Percentiles rank a stretch among this genome's conserved stretches.
Evolutionary conservation across 2,113 vertebrate species (phyloP).

Genomic region (Cygnus atratus): DNA sequence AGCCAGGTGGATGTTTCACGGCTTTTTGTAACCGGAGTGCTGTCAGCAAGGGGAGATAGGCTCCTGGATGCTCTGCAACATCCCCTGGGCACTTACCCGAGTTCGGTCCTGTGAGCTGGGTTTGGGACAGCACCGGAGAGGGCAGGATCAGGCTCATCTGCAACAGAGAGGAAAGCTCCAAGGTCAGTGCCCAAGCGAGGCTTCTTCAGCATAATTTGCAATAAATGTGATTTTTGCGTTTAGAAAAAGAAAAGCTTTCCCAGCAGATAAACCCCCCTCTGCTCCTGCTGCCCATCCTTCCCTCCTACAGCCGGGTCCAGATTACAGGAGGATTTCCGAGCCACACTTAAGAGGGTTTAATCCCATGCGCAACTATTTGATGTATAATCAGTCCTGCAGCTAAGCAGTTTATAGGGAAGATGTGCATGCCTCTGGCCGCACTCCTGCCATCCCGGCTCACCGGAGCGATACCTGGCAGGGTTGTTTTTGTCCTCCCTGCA

Average conservation of each 20-base stretch:
- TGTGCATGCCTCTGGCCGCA: neutral
- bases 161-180: conserved; percentile 69
- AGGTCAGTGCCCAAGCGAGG: neutral
- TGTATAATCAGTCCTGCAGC: neutral
- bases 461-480: neutral
- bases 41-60: neutral
- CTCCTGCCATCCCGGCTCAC: neutral
- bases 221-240: neutral
- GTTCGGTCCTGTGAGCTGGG: conserved; percentile 65
- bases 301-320: neutral
- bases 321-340: conserved; percentile 29
- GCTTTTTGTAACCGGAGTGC: neutral
- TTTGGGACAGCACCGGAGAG: conserved; percentile 68
- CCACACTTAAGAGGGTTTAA: conserved; percentile 24
- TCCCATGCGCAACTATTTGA: neutral
- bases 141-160: conserved; percentile 74
- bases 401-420: neutral
- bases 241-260: neutral
- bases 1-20: neutral
- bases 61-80: fast-evolving
- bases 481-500: neutral
- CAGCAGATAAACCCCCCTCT: neutral
- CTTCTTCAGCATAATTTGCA: neutral
- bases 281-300: neutral
- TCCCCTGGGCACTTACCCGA: conserved; percentile 71